Base-by-base conservation (phyloP, 2,113 vertebrate genomes). In the Zosterops japonicus region DNA sequence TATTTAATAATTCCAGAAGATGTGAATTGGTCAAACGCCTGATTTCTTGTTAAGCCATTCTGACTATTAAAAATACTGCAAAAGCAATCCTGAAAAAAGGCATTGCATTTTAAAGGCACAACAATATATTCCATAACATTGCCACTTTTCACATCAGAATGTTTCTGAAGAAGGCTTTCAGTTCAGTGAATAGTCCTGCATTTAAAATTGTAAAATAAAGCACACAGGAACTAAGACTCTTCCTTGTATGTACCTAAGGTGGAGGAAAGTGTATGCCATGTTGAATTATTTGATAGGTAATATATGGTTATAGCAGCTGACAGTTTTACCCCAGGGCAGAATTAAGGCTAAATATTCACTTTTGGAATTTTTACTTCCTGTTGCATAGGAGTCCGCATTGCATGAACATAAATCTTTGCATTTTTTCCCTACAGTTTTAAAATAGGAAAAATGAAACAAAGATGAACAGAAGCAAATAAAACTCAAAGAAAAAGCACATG, bases 1-100 rank as follows among this genome's bases (percentile, higher is more conserved):
- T 96, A 93, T 83, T 92, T 93, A 90, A 81, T 87, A 93, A 84
- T 92, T 90, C 77, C 61, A 92, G 80, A 53, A 87, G 61, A 84
- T 47, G 24, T 65, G 64, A 78, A 89, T 87, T 84, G 65, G 69
- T 81, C 69, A 67, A 78, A 39, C 29, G 8, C 33, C 60, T 52
- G 52, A 78, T 79, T 92, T 81, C 74, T 87, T 61, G 19, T 47
- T 64, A 90, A 90, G 46, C 14, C 83, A 53, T 84, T 89, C 15
- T 83, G 53, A 82, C 52, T 76, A 64, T 53, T 92, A 82, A 92
- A 88, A 94, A 81, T 35, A 21, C 42, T 75, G 16, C 9, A 4
- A 89, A 90, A 90, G 52, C 56, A 63, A 68, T n/a, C 44, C 68
- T 81, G 47, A 50, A 70, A 90, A 90, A 74, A 74, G 52, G 25